Evolutionary conservation across 2,113 vertebrate species (phyloP), one percentile per base, ranked within the genome.

Genomic region (Phaetusa simplex): DNA sequence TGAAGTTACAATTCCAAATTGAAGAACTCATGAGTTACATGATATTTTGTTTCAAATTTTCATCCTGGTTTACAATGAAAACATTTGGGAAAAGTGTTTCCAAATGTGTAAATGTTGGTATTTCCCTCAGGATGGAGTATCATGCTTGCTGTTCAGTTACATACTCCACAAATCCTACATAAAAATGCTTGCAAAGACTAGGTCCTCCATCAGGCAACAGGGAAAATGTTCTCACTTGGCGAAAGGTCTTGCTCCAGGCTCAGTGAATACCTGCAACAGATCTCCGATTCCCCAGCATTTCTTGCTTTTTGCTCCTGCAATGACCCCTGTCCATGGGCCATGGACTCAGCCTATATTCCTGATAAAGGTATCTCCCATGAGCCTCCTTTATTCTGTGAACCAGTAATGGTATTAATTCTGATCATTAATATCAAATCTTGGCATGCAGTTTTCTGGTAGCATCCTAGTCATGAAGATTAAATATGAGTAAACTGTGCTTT

Each of bases 91-190:
- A 78, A 91, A 30, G 7, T 29, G 9, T 59, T 89, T 94, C 22
- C 9, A 67, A 3, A 21, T 50, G 13, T 62, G 12, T 52, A 70
- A 77, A 71, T 71, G 40, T 78, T 55, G 50, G 8, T 53, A 17
- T 56, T 91, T 91, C 24, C 40, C 27, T 69, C 49, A 47, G 30
- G 14, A 26, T 5, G 10, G 20, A 88, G 70, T 1, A 5, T 94
- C 34, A 23, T 0, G 0, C 56, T 90, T 58, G 7, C 5, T n/a
- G 4, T 53, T 88, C 2, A 0, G 15, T 29, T 66, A 14, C 42
- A 74, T 20, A 45, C 5, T 45, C 4, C 27, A 49, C 17, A 79
- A 77, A 62, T 66, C 10, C 15, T 61, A 11, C 13, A 9, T 12
- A 38, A 4, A 66, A 90, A 77, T n/a, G n/a, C 8, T 58, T 77